Base-by-base conservation (phyloP, 2,888 invertebrate genomes). In the Chydorus sphaericus region DNA sequence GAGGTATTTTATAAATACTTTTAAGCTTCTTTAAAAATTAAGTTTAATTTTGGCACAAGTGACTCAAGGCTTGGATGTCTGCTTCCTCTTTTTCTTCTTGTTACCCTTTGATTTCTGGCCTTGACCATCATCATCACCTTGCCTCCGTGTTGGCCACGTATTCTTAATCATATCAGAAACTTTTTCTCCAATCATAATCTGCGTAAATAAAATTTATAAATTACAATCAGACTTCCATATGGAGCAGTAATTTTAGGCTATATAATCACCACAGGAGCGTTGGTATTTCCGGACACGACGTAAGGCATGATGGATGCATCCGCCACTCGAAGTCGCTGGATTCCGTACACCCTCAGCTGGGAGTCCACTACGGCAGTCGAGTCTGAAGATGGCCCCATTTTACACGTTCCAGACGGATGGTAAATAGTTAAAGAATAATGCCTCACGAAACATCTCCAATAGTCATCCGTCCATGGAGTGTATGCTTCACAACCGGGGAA, bases 401-500 rank as follows among this genome's bases (percentile, higher is more conserved):
- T 82, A 65, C 81, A 81, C 0, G 82, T 82, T 0, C 82, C 80
- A 18, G 76, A 77, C 1, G 80, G 81, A 69, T 83, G 82, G 33
- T 52, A 52, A 36, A 52, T 52, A 11, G 52, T 52, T 78, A 88
- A 81, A 0, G 88, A 88, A 65, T 88, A 89, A 63, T 88, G 87
- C 3, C 85, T 73, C 28, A 88, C 79, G 36, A 77, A 78, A 64
- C 90, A 90, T 59, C 88, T 82, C 87, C 89, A 88, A 60, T 90
- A 90, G 31, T 86, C 85, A 62, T 90, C 89, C 0, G 88, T 87
- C 62, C 75, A 85, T 2, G 75, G 70, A 0, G 82, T 80, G 23
- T 86, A 69, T 64, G 87, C 84, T 63, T 84, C 84, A 67, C 90
- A 91, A 60, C 88, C 88, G 0, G 90, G 90, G 54, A 84, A 67